Base-by-base conservation (phyloP, 1,140 invertebrate species). In the Drosophila nigromelanica region DNA sequence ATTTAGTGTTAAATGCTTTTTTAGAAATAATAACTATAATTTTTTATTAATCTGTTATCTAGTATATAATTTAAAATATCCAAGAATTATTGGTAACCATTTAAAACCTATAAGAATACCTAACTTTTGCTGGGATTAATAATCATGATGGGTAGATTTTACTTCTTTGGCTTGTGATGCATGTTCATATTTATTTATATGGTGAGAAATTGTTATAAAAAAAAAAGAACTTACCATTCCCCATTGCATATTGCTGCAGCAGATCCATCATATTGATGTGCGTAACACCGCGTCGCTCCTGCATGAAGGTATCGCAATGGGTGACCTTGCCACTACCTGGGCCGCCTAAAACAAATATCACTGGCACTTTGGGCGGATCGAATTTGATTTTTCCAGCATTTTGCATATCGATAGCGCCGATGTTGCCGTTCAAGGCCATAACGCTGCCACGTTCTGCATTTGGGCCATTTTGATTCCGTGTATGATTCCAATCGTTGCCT, bases 241-340 rank as follows among this genome's bases (percentile, higher is more conserved):
- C 96, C 81, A 97, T 94, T 55, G 96, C 95, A 90, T 97, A 97
- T 91, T 97, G 96, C 86, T 97, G 96, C 55, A 97, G 93, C 10
- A 97, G 93, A 91, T 97, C 96, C 55, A 96, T 97, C 96, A 98
- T 97, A 91, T 98, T 98, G 86, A 98, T 97, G 92, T 98, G 97
- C 15, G 95, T 95, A 45, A 97, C 94, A 6, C 96, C 96, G 51
- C 95, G 95, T 75, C 96, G 95, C 92, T 97, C 96, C 93, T 97
- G 95, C 93, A 96, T 96, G 59, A 97, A 93, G 82, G 95, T 97
- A 91, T 98, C 97, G 92, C 97, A 97, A 92, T 98, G 97, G 83
- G 97, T 97, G 94, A 97, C 97, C 94, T 98, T 98, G 43, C 97
- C 97, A 90, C 96, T 97, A 76, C 97, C 97, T 51, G 97, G 97